phyloP scores from a whole-genome alignment of 2,797 vertebrate genomes.

The Buceros bicornis region DNA sequence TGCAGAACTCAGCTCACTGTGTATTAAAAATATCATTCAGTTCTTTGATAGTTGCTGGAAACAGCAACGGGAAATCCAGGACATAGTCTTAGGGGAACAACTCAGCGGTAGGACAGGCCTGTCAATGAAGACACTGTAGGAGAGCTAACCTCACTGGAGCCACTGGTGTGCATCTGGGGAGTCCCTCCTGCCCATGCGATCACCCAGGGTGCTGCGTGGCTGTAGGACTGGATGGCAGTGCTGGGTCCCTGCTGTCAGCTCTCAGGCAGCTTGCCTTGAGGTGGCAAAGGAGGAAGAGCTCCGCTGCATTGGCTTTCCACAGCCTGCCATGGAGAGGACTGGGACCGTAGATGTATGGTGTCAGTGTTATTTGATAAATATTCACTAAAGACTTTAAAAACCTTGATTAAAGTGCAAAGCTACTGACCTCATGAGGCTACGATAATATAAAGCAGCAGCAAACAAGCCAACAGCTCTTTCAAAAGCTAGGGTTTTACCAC shows the following conservation, averaged over 20 bases:
- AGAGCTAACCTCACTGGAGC: not conserved
- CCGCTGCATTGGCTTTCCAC: not conserved
- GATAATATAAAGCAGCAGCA: not conserved
- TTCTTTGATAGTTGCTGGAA: not conserved
- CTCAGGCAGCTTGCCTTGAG: accelerated
- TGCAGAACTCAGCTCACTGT: not conserved
- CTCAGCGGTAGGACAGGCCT: not conserved
- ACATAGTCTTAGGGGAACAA: not conserved
- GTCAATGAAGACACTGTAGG: not conserved
- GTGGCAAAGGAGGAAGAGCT: not conserved
- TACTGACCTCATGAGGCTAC: not conserved
- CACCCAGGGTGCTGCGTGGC: too few species aligned
- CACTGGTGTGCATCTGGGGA: not conserved
- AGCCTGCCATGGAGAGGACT: not conserved
- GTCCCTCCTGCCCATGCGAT: accelerated
- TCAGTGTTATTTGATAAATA: not conserved
- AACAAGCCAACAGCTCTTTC: not conserved
- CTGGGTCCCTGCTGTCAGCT: not conserved
- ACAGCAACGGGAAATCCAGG: not conserved
- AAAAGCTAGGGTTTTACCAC: not conserved
- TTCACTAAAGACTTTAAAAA: not conserved
- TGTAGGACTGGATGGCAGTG: not conserved
- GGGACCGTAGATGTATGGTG: not conserved
- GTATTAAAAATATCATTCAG: not conserved
- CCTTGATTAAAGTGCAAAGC: not conserved